phyloP scores from a whole-genome alignment of 2,113 vertebrate genomes.

The Indri indri region DNA sequence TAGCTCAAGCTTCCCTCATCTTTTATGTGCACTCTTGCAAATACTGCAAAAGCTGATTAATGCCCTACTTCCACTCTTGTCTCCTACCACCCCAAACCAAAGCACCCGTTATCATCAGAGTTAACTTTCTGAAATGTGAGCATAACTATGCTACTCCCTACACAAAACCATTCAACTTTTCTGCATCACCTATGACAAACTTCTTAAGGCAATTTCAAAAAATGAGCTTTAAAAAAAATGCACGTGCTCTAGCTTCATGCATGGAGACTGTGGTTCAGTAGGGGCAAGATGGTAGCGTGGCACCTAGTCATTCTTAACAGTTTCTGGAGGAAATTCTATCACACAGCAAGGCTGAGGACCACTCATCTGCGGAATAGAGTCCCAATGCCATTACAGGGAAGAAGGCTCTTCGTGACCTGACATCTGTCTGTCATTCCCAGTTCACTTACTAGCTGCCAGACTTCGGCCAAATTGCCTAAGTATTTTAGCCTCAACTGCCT shows the following conservation, averaged over 20 bases:
- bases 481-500: neutral
- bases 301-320: neutral
- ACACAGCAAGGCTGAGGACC: neutral
- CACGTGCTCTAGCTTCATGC: neutral
- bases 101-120: neutral
- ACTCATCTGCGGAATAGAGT: neutral
- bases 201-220: neutral
- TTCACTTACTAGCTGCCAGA: neutral
- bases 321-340: neutral
- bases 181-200: neutral
- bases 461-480: neutral
- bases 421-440: neutral
- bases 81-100: neutral
- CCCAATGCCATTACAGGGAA: neutral
- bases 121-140: neutral
- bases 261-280: neutral
- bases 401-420: neutral
- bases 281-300: no score
- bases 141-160: neutral
- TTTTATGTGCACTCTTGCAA: neutral
- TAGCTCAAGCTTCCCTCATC: neutral
- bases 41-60: neutral
- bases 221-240: neutral
- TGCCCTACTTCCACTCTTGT: neutral
- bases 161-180: neutral